These are phyloP conservation scores for Brotula barbata DNA, from an alignment of 2,797 vertebrate species.

Conservation along the genomic window DNA sequence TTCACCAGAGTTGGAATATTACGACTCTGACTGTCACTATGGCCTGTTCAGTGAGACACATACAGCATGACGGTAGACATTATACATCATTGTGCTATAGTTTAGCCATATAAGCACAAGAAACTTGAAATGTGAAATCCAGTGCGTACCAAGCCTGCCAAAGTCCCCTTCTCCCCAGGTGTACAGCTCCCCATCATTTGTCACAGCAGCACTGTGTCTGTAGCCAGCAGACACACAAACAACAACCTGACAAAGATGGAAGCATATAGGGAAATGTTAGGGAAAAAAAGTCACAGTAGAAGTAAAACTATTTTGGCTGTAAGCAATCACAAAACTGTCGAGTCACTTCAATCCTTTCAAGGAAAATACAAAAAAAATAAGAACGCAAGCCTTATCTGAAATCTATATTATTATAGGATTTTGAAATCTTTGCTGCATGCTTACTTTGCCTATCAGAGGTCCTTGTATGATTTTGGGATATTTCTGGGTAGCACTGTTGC, in stretches of 20 bases:
- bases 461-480: conserved; percentile 87
- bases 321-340: background rate
- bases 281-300: background rate
- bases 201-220: conserved; percentile 85
- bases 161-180: conserved; percentile 88
- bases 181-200: conserved; percentile 84
- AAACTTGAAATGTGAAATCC: conserved; percentile 11
- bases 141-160: conserved; percentile 78
- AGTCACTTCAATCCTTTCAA: background rate
- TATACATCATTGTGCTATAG: background rate
- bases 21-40: conserved; percentile 85
- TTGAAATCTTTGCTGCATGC: background rate
- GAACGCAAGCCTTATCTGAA: background rate
- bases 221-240: conserved; percentile 86
- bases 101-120: conserved; percentile 1
- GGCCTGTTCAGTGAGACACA: conserved; percentile 65
- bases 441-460: conserved; percentile 81
- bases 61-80: background rate
- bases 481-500: conserved; percentile 85
- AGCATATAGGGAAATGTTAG: background rate
- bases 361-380: background rate
- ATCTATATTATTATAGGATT: background rate
- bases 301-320: background rate
- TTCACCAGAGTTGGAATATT: conserved; percentile 84
- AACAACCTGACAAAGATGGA: conserved; percentile 72